Percentiles rank a stretch among this genome's conserved stretches.
Conservation (phyloP, 1,140 invertebrate species). For the Teleopsis dalmanni region DNA sequence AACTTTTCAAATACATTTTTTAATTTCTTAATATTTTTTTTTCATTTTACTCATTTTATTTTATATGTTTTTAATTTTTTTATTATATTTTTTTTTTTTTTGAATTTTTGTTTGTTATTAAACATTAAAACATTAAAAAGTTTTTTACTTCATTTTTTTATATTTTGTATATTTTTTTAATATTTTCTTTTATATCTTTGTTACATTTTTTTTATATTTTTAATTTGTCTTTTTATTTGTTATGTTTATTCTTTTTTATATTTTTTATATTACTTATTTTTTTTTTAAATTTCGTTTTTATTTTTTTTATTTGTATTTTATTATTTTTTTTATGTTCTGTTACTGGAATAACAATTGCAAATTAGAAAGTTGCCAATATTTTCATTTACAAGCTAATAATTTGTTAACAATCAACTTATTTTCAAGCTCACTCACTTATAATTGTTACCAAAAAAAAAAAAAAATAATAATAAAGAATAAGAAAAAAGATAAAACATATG, state of each 20-base stretch:
- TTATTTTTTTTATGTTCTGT: not conserved
- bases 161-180: not conserved
- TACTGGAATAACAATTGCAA: too few relatives aligned
- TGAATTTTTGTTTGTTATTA: not conserved
- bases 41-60: not conserved
- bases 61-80: not conserved
- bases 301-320: not conserved
- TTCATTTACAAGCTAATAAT: too few relatives aligned
- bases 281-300: not conserved
- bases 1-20: too few relatives aligned
- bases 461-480: too few relatives aligned
- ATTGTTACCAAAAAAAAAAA: not conserved
- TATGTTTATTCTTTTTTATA: not conserved
- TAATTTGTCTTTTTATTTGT: not conserved
- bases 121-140: not conserved
- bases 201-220: not conserved
- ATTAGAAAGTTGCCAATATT: too few relatives aligned
- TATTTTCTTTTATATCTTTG: not conserved
- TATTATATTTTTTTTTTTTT: not conserved
- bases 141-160: not conserved
- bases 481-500: too few relatives aligned
- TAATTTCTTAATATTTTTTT: not conserved
- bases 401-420: too few relatives aligned
- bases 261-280: not conserved
- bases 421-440: not conserved